A percentile compares a stretch with the other conserved stretches of the same genome.
Evolutionary conservation across 2,888 invertebrate genomes (phyloP).

Genomic region (Agonopterix arenella): DNA sequence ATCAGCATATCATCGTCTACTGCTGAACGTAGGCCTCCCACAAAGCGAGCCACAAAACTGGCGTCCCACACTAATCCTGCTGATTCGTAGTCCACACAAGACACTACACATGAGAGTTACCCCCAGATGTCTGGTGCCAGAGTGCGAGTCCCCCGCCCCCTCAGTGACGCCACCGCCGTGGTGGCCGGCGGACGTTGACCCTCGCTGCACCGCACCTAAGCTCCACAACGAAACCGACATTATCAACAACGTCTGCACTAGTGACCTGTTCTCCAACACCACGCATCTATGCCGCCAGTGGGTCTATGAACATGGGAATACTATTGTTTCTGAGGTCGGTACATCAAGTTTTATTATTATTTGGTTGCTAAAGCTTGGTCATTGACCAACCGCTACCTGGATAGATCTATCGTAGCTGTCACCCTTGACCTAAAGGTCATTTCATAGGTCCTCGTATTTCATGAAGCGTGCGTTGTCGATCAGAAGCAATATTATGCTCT

Average conservation of each 20-base stretch:
- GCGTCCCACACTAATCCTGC: neutral
- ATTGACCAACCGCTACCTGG: too few relatives aligned
- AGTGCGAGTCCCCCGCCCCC: slow-evolving; percentile 29
- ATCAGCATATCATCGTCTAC: neutral
- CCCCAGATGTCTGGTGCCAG: slow-evolving; percentile 37
- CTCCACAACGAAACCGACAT: neutral
- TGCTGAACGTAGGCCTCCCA: neutral
- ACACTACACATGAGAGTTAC: neutral
- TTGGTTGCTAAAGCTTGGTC: too few relatives aligned
- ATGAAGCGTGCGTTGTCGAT: too few relatives aligned
- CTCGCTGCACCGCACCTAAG: neutral
- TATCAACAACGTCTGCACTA: neutral
- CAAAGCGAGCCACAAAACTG: neutral
- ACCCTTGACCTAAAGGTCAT: too few relatives aligned
- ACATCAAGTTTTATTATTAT: too few relatives aligned
- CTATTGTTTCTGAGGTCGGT: neutral
- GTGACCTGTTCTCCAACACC: neutral
- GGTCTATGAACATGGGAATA: neutral
- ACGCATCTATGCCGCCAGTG: neutral
- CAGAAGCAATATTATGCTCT: too few relatives aligned
- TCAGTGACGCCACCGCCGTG: slow-evolving; percentile 28
- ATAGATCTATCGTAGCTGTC: too few relatives aligned
- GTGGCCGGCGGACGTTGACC: slow-evolving; percentile 23
- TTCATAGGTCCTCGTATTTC: too few relatives aligned
- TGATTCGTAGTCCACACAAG: too few relatives aligned